A percentile compares a stretch with the other conserved stretches of the same genome.
Evolutionary conservation across 2,797 vertebrate genomes (phyloP).

Genomic region (Eulemur albifrons): DNA sequence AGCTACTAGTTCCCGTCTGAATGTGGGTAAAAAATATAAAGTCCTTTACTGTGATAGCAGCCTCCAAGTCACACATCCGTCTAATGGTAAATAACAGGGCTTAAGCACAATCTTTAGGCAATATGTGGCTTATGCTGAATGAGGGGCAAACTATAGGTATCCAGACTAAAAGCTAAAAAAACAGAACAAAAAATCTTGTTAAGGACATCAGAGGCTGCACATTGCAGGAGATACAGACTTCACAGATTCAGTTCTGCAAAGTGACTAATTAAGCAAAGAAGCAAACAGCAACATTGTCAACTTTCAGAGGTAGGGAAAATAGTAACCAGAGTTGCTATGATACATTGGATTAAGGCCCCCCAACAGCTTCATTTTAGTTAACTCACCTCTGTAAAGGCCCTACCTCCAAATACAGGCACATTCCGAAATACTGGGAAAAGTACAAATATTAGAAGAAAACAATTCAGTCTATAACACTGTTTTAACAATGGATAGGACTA

Average conservation of each 20-base stretch:
- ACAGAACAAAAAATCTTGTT: neutral
- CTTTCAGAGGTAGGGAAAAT: neutral
- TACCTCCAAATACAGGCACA: neutral
- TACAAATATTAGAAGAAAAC: neutral
- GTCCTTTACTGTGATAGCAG: neutral
- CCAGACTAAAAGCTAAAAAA: neutral
- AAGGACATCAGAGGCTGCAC: neutral
- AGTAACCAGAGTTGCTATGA: neutral
- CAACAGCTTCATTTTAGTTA: neutral
- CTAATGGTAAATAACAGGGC: neutral
- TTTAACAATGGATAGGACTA: neutral
- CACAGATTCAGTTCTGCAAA: neutral
- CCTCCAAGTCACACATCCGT: neutral
- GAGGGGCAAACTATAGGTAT: neutral
- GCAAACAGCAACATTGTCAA: neutral
- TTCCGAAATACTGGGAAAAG: neutral
- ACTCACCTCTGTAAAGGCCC: neutral
- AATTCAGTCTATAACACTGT: neutral
- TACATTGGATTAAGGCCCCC: neutral
- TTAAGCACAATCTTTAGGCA: neutral
- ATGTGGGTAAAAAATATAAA: neutral
- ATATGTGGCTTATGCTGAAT: neutral
- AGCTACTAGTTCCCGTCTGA: neutral
- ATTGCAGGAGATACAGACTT: neutral
- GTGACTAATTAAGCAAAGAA: neutral